Percentiles rank a stretch among this genome's conserved stretches.
phyloP scores from a whole-genome alignment of 2,113 vertebrate genomes.

The Platysternon megacephalum region DNA sequence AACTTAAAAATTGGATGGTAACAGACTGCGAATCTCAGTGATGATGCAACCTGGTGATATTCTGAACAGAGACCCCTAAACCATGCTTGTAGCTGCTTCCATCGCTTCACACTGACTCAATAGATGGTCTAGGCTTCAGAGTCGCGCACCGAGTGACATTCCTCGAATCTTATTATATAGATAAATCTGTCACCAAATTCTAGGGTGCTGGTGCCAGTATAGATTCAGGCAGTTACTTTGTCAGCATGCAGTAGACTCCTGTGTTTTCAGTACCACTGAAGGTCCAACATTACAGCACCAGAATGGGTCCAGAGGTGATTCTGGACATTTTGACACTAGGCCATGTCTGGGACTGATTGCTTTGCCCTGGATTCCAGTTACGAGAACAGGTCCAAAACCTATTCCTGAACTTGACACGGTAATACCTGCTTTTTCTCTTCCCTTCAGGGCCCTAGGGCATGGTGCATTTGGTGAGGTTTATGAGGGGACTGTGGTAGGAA shows the following conservation, averaged over 20 bases:
- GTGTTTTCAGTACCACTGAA: background rate
- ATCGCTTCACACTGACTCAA: background rate
- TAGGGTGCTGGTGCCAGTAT: background rate
- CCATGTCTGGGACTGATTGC: background rate
- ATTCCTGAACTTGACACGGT: background rate
- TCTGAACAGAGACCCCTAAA: background rate
- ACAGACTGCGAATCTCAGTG: background rate
- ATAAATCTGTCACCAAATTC: background rate
- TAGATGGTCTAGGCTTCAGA: background rate
- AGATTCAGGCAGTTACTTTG: background rate
- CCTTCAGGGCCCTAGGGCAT: constrained; percentile 88
- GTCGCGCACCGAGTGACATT: background rate
- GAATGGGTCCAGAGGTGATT: background rate
- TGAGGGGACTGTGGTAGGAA: constrained; percentile 89
- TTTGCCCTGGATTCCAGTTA: background rate
- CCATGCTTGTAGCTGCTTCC: background rate
- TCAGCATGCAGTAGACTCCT: background rate
- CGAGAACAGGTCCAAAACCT: background rate
- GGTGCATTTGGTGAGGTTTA: constrained; percentile 94
- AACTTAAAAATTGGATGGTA: background rate
- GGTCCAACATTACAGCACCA: background rate
- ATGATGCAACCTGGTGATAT: background rate
- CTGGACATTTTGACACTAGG: background rate
- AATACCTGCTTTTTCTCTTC: background rate
- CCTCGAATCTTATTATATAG: background rate